A percentile compares a stretch with the other conserved stretches of the same genome.
These are phyloP conservation scores for Poecilia latipinna DNA, from an alignment of 2,113 vertebrate species.

Conservation along the genomic window DNA sequence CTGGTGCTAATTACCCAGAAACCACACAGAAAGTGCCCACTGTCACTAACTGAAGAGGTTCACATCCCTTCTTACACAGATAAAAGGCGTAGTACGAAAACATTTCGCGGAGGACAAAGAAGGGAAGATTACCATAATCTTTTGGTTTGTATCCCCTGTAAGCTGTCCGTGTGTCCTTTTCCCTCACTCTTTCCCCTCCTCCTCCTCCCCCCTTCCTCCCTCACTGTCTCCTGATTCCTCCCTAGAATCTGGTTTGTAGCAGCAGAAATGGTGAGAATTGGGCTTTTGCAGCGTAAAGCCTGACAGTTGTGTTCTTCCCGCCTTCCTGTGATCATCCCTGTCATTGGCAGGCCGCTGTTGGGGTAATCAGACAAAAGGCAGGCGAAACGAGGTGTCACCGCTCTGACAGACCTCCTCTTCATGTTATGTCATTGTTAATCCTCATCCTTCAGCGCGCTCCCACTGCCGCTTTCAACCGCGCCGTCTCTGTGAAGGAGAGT, in stretches of 20 bases:
- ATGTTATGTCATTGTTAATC: slow-evolving; percentile 86
- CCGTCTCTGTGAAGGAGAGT: slow-evolving; percentile 48
- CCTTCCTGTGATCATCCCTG: slow-evolving; percentile 95
- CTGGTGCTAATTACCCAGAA: slow-evolving; percentile 99
- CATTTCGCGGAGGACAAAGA: slow-evolving; percentile 98
- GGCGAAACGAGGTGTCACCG: slow-evolving; percentile 88
- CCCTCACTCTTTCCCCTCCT: slow-evolving; percentile 59
- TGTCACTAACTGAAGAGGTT: slow-evolving; percentile 99
- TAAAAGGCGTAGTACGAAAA: slow-evolving; percentile 99
- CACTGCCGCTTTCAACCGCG: slow-evolving; percentile 64
- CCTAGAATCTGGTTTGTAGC: slow-evolving; percentile 86
- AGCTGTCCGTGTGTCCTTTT: slow-evolving; percentile 92
- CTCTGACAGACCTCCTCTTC: slow-evolving; percentile 87
- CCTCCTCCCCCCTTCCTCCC: slow-evolving; percentile 54
- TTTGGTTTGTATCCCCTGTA: slow-evolving; percentile 96
- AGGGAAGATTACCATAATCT: slow-evolving; percentile 99
- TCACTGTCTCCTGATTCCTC: slow-evolving; percentile 59
- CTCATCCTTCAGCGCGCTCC: slow-evolving; percentile 77
- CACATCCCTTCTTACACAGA: slow-evolving; percentile 98
- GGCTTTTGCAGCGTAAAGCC: slow-evolving; percentile 87
- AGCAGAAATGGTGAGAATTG: slow-evolving; percentile 88
- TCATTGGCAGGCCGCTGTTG: slow-evolving; percentile 86
- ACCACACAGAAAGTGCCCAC: slow-evolving; percentile 99
- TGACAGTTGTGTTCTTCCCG: slow-evolving; percentile 95
- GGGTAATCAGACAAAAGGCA: slow-evolving; percentile 87